Conservation (phyloP, 2,888 invertebrate genomes). For the Netelia fuscicornis region DNA sequence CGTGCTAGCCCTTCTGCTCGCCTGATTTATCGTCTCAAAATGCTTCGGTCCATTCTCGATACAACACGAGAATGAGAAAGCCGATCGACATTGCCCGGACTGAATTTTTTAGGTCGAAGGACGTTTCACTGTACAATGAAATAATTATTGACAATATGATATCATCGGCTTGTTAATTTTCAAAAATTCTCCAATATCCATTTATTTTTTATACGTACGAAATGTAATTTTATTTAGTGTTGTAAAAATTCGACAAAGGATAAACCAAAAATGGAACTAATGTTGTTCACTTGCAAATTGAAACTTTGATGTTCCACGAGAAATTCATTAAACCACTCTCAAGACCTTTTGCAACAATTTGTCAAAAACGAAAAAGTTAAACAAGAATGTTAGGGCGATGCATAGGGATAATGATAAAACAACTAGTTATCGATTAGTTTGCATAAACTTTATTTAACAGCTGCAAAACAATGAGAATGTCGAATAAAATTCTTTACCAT, state of each 20-base stretch:
- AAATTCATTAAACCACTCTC: neutral
- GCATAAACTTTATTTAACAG: neutral
- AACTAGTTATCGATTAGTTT: neutral
- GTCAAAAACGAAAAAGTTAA: neutral
- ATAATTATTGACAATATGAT: neutral
- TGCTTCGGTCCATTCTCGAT: conserved; percentile 64
- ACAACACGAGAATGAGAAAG: conserved; percentile 25
- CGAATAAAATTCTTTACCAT: neutral
- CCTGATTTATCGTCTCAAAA: conserved; percentile 65
- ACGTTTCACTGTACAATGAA: neutral
- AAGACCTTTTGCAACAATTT: neutral
- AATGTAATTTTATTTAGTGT: neutral
- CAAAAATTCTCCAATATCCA: neutral
- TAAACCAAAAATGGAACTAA: neutral
- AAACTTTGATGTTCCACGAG: neutral
- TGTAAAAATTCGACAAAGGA: neutral
- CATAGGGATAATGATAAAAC: neutral
- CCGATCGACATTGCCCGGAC: neutral
- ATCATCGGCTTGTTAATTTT: neutral
- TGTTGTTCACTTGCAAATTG: neutral
- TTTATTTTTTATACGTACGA: neutral
- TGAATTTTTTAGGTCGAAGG: neutral
- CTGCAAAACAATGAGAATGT: neutral
- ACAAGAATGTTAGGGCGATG: neutral
- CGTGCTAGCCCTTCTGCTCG: conserved; percentile 59